phyloP scores from a whole-genome alignment of 2,797 vertebrate genomes.

The Clarias laeviceps region DNA sequence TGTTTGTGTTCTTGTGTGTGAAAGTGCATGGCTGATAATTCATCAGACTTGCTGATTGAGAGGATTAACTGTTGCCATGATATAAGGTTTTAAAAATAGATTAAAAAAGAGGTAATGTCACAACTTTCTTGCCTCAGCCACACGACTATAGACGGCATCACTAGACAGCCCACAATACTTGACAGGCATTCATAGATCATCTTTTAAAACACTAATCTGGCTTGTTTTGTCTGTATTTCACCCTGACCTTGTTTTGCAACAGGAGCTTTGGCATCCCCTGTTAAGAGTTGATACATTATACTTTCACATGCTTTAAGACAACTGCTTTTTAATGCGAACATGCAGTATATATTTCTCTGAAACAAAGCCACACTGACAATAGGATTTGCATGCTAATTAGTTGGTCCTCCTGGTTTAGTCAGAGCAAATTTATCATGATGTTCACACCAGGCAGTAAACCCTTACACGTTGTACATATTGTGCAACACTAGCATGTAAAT shows the following conservation, averaged over 20 bases:
- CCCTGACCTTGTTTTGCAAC: neutral
- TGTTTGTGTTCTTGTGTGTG: slow-evolving; percentile 42
- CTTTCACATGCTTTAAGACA: slow-evolving; percentile 31
- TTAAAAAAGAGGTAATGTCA: slow-evolving; percentile 26
- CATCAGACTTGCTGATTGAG: slow-evolving; percentile 41
- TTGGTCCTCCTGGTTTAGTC: slow-evolving; percentile 65
- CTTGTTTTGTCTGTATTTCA: slow-evolving; percentile 33
- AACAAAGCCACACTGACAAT: slow-evolving; percentile 72
- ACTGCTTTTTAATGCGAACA: slow-evolving; percentile 34
- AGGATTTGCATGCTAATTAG: slow-evolving; percentile 78
- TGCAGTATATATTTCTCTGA: slow-evolving; percentile 54
- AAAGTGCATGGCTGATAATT: slow-evolving; percentile 36
- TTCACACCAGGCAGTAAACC: slow-evolving; percentile 63
- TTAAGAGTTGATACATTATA: slow-evolving; percentile 37
- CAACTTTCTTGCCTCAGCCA: slow-evolving; percentile 9
- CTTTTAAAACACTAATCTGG: slow-evolving; percentile 18
- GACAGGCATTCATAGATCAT: slow-evolving; percentile 29
- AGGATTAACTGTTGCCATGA: slow-evolving; percentile 39
- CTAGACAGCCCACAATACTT: slow-evolving; percentile 21
- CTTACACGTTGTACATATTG: slow-evolving; percentile 66
- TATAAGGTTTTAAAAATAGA: slow-evolving; percentile 35
- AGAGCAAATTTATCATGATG: slow-evolving; percentile 69
- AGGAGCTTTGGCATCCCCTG: slow-evolving; percentile 4
- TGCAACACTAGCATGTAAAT: slow-evolving; percentile 75
- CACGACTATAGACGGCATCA: neutral